Evolutionary conservation across 2,113 vertebrate species (phyloP).

Genomic region (Lutjanus erythropterus): DNA sequence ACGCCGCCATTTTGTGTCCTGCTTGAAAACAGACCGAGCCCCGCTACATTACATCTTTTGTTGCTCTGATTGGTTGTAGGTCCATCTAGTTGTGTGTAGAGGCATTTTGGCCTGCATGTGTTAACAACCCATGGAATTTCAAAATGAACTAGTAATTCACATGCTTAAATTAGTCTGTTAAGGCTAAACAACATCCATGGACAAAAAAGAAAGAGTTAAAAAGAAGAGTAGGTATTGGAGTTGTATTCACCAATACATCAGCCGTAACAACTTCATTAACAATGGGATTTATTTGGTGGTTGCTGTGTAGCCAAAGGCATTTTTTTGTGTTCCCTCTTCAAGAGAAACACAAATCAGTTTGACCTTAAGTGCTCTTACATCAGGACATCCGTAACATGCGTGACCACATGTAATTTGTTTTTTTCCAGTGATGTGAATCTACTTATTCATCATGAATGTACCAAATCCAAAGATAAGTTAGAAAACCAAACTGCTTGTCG

Average conservation of each 20-base stretch:
- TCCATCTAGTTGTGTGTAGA: too few species aligned
- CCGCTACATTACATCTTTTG: too few species aligned
- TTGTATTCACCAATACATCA: not conserved
- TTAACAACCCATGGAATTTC: too few species aligned
- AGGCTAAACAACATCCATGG: too few species aligned
- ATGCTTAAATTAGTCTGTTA: too few species aligned
- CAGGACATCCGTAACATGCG: not conserved
- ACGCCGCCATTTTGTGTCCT: too few species aligned
- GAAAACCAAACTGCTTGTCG: not conserved
- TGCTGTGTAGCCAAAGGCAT: not conserved
- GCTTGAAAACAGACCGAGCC: too few species aligned
- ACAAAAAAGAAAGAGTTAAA: not conserved
- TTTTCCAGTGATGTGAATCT: not conserved
- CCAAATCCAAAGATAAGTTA: not conserved
- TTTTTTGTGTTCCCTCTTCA: not conserved
- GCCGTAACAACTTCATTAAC: not conserved
- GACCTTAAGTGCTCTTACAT: not conserved
- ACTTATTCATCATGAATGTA: conserved; percentile 13
- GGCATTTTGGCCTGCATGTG: too few species aligned
- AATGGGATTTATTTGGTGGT: not conserved
- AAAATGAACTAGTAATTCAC: too few species aligned
- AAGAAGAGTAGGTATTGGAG: not conserved
- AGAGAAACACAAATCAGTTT: not conserved
- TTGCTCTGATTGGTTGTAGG: too few species aligned
- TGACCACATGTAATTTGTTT: not conserved